Evolutionary conservation across 1,140 invertebrate species (phyloP), one percentile per base, ranked within the genome.

Genomic region (Meloidogyne floridensis): DNA sequence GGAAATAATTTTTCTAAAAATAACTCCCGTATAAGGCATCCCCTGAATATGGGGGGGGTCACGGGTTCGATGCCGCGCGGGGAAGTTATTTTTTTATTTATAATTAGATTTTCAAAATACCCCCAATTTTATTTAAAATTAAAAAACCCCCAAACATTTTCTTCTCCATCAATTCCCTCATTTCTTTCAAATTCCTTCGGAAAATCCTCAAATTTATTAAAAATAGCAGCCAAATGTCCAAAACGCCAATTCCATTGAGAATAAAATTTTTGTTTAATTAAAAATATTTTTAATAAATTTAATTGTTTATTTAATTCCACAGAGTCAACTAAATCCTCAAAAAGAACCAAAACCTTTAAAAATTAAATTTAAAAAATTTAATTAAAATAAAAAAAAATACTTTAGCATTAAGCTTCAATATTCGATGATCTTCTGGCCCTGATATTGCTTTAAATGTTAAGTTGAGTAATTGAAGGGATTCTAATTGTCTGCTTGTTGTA

Each of bases 391-490:
- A 15, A 75, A 75, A 75, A 42, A 75, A 42, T 77, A 18, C 75
- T n/a, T 77, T 56, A 0, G 51, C 47, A 56, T 77, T n/a, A 56
- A 77, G 43, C 18, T n/a, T 20, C 11, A 77, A 69, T 15, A 56
- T 59, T 77, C 69, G 32, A 43, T 77, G 75, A n/a, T 65, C 75
- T 8, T 56, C 69, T 59, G 56, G 75, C 20, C 69, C 75, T 65
- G 75, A 65, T n/a, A 56, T 54, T 54, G 75, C 75, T 43, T 77
- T 69, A n/a, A 42, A 56, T 13, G 69, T 69, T 69, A 77, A 77
- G 5, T 69, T 56, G 4, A 77, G 51, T 43, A 77, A 54, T 18
- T 77, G 75, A 77, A 77, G 75, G 5, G 75, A 77, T 77, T 77
- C 53, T 10, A 77, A 56, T 43, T 6, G 56, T 18, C 2, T 54